Evolutionary conservation across 2,888 invertebrate species (phyloP).

Genomic region (Pseudeuparius sepicola): DNA sequence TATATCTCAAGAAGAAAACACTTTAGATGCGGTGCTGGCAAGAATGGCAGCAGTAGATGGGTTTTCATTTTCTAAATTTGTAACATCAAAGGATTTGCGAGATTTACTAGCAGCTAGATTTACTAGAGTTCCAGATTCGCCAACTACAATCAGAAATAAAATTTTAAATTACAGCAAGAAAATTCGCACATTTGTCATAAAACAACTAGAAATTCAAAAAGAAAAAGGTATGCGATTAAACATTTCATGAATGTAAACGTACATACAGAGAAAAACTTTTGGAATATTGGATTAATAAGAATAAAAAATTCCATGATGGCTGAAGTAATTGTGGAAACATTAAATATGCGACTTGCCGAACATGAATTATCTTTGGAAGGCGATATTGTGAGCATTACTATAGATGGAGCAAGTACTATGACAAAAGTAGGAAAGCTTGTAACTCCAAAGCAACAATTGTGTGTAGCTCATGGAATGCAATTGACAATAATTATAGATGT

Average conservation of each 20-base stretch:
- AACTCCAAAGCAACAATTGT: constrained; percentile 13
- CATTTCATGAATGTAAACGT: constrained; percentile 13
- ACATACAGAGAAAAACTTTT: constrained; percentile 7
- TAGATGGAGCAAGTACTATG: constrained; percentile 14
- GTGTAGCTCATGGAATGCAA: constrained; percentile 13
- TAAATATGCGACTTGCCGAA: no score
- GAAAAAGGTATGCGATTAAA: constrained; percentile 8
- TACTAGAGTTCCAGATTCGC: constrained; percentile 7
- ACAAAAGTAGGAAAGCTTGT: constrained; percentile 14
- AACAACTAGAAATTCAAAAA: constrained; percentile 5
- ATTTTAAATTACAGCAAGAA: constrained; percentile 7
- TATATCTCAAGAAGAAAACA: constrained; percentile 7
- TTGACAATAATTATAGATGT: constrained; percentile 1
- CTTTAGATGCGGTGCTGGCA: background rate
- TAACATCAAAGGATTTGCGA: constrained; percentile 12
- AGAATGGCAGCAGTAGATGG: constrained; percentile 6
- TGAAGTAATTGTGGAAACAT: constrained; percentile 5
- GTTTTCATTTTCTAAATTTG: constrained; percentile 10
- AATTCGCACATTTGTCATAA: constrained; percentile 1
- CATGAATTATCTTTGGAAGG: no score
- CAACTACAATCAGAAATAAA: constrained; percentile 5
- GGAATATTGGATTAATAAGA: constrained; percentile 12
- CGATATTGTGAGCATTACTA: constrained; percentile 7
- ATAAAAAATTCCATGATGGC: constrained; percentile 10
- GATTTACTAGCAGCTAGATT: constrained; percentile 6